Evolutionary conservation across 2,113 vertebrate genomes (phyloP), one percentile per base, ranked within the genome.

Genomic region (Sialia sialis): DNA sequence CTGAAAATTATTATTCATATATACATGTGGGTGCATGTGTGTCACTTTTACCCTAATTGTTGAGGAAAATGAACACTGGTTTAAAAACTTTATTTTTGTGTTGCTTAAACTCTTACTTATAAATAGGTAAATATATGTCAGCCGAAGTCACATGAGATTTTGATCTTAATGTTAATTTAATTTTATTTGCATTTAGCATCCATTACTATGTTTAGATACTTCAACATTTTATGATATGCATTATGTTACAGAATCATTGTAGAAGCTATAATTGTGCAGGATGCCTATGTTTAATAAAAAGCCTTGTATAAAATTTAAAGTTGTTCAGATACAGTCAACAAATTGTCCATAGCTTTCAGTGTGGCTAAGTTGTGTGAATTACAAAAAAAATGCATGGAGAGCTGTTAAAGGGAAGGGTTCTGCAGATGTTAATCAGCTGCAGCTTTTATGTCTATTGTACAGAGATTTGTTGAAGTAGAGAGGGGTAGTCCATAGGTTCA

Each of bases 11-110:
- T 59, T 13, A 14, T 54, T 54, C 9, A 15, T 32, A 9, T 32
- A 25, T 29, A 6, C 6, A 1, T 13, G 3, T 8, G 2, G 16
- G 8, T 13, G 6, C 9, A 3, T 18, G 1, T 19, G 9, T 46
- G 4, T 13, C 4, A 7, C 30, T 81, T 73, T 93, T 44, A 8
- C 13, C 26, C 26, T 63, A 27, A 32, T 22, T 19, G 4, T 30
- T 54, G 29, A 75, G 20, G n/a, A 63, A 59, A 78, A 39, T 41
- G 3, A 87, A 9, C 39, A 69, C 16, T 80, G 58, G 43, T 77
- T 83, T 58, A 34, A 84, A 89, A 87, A 16, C 22, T 91, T 82
- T 74, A 30, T 38, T 84, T 84, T 66, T 13, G 19, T 75, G 8
- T 85, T 43, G 10, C 26, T 58, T 88, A 46, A 77, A 13, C 11